phyloP scores from a whole-genome alignment of 2,888 invertebrate genomes.

The Xanthorhoe designata region DNA sequence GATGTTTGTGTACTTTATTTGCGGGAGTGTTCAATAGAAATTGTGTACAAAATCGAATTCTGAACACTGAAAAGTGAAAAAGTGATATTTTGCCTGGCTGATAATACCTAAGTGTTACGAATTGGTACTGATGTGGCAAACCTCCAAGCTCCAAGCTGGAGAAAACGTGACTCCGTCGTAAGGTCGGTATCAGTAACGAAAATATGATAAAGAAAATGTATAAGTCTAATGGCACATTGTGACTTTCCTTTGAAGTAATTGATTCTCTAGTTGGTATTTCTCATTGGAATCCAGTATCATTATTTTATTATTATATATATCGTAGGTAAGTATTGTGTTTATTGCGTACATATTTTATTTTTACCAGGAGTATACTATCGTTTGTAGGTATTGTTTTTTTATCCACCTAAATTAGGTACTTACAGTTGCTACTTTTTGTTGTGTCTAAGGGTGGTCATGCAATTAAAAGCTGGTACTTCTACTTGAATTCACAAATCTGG shows the following conservation, averaged over 20 bases:
- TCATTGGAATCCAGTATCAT: constrained; percentile 9
- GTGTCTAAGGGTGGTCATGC: too few species aligned
- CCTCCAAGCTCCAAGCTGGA: constrained; percentile 76
- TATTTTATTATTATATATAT: background rate
- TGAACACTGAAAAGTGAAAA: constrained; percentile 56
- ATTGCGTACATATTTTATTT: too few species aligned
- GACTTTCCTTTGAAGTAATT: background rate
- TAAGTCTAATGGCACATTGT: background rate
- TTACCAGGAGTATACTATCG: too few species aligned
- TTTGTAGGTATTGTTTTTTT: too few species aligned
- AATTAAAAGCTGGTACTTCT: too few species aligned
- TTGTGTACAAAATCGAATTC: constrained; percentile 49
- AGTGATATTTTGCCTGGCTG: constrained; percentile 58
- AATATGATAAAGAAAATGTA: background rate
- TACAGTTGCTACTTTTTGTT: too few species aligned
- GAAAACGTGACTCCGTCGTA: constrained; percentile 80
- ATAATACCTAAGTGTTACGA: constrained; percentile 70
- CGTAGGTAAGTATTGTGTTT: too few species aligned
- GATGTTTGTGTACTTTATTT: constrained; percentile 72
- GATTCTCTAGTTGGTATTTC: background rate
- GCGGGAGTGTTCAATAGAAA: constrained; percentile 66
- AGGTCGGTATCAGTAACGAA: constrained; percentile 70
- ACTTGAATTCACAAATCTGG: too few species aligned
- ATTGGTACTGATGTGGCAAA: constrained; percentile 81
- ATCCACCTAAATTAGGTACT: too few species aligned